Evolutionary conservation across 2,888 invertebrate genomes (phyloP).

Genomic region (Heteropelma amictum): DNA sequence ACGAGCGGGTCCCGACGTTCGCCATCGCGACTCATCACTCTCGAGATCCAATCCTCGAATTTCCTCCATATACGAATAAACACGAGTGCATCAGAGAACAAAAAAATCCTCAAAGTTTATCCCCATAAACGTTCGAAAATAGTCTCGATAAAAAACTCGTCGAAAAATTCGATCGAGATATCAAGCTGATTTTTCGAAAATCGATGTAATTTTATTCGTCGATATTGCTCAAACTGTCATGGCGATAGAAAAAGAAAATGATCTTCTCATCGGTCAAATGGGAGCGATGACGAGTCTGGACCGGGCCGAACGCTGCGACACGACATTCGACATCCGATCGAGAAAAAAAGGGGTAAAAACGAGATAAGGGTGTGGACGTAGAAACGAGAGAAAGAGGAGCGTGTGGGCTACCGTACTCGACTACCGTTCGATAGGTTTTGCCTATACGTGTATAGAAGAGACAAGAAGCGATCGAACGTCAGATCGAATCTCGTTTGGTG

Average conservation of each 20-base stretch:
- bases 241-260: no score
- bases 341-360: neutral
- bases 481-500: conserved; percentile 71
- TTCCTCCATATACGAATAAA: neutral
- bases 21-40: conserved; percentile 27
- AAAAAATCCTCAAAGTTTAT: no score
- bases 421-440: conserved; percentile 16
- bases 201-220: no score
- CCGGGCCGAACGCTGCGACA: neutral
- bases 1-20: neutral
- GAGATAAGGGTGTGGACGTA: conserved; percentile 43
- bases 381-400: neutral
- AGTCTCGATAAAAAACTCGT: no score
- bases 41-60: conserved; percentile 10
- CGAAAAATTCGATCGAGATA: no score
- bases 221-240: no score
- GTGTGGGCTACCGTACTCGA: conserved; percentile 29
- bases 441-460: conserved; percentile 48
- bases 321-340: neutral
- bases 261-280: no score
- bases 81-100: no score
- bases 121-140: no score
- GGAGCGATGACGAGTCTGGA: neutral
- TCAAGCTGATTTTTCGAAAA: no score
- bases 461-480: conserved; percentile 73